Conservation (phyloP, 2,797 vertebrate genomes). For the Megaceryle alcyon region DNA sequence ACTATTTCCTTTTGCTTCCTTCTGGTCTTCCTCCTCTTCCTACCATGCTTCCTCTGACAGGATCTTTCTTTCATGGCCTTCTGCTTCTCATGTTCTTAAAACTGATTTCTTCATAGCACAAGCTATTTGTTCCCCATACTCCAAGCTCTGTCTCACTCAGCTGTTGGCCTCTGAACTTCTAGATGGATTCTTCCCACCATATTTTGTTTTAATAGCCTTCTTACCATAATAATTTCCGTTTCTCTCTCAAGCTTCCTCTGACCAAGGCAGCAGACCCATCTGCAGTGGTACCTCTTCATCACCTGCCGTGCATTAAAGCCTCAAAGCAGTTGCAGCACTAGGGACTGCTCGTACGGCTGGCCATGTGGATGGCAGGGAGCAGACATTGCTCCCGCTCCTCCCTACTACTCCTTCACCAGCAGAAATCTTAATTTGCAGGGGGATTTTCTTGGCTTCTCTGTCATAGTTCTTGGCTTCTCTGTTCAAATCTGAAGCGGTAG, state of each 20-base stretch:
- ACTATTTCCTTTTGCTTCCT: neutral
- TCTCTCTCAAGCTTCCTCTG: neutral
- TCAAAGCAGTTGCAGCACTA: rapidly evolving
- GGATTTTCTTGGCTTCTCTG: constrained; percentile 37
- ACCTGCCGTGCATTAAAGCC: neutral
- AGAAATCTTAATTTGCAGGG: neutral
- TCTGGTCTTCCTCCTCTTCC: neutral
- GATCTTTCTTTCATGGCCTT: neutral
- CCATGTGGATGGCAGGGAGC: rapidly evolving
- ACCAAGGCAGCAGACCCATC: neutral
- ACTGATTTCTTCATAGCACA: neutral
- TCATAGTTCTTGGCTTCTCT: neutral
- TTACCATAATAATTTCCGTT: neutral
- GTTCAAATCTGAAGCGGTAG: neutral
- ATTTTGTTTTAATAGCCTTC: neutral
- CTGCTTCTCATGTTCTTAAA: neutral
- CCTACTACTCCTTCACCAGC: rapidly evolving
- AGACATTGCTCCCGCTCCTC: neutral
- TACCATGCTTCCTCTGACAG: rapidly evolving
- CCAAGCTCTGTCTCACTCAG: neutral
- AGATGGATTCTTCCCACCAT: neutral
- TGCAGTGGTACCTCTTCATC: neutral
- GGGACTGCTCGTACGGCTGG: rapidly evolving
- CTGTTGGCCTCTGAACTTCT: neutral
- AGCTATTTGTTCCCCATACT: neutral